Percentiles rank a stretch among this genome's conserved stretches.
Conservation (phyloP, 2,888 invertebrate genomes). For the Frankliniella fusca region DNA sequence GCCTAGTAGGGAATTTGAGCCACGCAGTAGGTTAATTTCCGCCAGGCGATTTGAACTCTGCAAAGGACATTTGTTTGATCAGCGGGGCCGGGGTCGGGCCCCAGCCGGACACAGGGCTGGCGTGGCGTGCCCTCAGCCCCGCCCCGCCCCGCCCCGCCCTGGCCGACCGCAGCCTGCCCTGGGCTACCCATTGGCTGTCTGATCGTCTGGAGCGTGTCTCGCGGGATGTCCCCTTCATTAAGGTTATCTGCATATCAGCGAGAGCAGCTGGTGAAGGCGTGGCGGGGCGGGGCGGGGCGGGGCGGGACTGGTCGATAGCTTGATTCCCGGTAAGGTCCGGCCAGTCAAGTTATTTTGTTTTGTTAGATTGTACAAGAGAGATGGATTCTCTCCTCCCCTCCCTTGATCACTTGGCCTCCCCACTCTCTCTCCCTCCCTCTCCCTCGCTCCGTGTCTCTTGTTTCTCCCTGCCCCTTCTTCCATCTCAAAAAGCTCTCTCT, state of each 20-base stretch:
- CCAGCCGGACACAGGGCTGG: no score
- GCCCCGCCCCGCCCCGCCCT: neutral
- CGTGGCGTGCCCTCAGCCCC: neutral
- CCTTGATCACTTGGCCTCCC: neutral
- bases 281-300: neutral
- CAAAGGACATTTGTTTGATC: no score
- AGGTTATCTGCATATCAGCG: slow-evolving; percentile 24
- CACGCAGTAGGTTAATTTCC: no score
- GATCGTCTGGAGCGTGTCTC: slow-evolving; percentile 21
- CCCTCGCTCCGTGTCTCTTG: neutral
- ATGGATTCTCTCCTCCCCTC: neutral
- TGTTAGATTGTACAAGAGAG: slow-evolving; percentile 22
- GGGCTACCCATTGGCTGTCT: neutral
- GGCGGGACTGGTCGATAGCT: slow-evolving; percentile 20
- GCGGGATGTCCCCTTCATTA: slow-evolving; percentile 25
- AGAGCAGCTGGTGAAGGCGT: neutral
- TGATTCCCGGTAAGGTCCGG: slow-evolving; percentile 21
- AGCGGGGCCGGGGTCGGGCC: no score
- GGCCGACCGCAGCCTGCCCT: neutral
- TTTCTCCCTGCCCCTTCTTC: neutral
- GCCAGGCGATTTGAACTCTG: no score
- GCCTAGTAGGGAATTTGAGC: no score
- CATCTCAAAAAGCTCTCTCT: neutral
- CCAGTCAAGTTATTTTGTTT: slow-evolving; percentile 20
- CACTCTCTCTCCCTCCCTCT: neutral